Evolutionary conservation across 92 coral and sea anemone species (phyloP), one percentile per base, ranked within the genome.

Genomic region (Epizoanthus fatuus): DNA sequence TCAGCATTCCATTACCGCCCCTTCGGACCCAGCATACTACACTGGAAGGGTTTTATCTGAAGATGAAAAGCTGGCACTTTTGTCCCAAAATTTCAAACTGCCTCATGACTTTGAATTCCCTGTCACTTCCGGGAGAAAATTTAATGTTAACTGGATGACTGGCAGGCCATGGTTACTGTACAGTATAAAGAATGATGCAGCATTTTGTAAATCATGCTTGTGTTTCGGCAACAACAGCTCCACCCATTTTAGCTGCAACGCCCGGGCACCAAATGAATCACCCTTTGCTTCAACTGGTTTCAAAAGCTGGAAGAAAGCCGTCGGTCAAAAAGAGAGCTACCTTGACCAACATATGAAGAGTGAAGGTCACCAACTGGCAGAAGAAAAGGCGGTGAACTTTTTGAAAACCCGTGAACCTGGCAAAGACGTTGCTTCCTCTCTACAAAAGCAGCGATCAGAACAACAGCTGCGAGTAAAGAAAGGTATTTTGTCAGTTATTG

Each of bases 311-410:
- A 81, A 81, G 63, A 81, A 81, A 81, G 78, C 86, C 25, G 78
- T 29, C 63, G 78, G 83, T 58, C 83, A 78, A 58, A 58, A 78
- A 78, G 83, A 78, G 83, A 77, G 83, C 83, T 77, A 57, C 83
- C 83, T 77, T 42, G 69, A 77, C 70, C 83, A 77, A 57, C 83
- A 78, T 78, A 78, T 58, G 83, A 78, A 58, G 70, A 78, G 83
- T 78, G 83, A 78, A 78, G 83, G 83, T 58, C 77, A 49, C 77
- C 62, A 72, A 72, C 40, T 19, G 77, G 77, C 62, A 47, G 77
- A 72, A n/a, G 75, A 70, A 70, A 72, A 49, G 38, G 62, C 62
- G 38, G 77, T 51, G 44, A 49, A 72, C 62, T 72, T 72, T 72
- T 72, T 72, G 59, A 72, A 72, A 72, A 49, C 58, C 5, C 17